These are phyloP conservation scores for Cataglyphis rosenhaueri DNA, from an alignment of 2,888 invertebrate species.

Conservation along the genomic window DNA sequence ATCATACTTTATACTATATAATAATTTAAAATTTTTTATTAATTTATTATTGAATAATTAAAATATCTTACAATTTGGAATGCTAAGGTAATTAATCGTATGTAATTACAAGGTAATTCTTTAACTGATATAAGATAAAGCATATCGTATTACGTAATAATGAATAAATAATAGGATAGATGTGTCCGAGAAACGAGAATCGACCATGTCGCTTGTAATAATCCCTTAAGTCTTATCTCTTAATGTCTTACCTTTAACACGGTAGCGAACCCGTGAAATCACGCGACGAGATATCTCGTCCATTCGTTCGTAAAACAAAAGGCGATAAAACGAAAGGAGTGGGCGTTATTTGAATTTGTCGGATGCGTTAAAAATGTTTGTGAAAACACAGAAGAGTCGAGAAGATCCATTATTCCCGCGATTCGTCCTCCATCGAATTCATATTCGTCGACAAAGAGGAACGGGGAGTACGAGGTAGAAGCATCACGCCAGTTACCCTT, in stretches of 20 bases:
- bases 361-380: constrained; percentile 21
- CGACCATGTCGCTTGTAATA: constrained; percentile 41
- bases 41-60: constrained; percentile 23
- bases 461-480: constrained; percentile 48
- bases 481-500: constrained; percentile 25
- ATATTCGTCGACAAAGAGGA: constrained; percentile 55
- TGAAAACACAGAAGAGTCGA: constrained; percentile 12
- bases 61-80: not conserved
- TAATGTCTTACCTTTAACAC: constrained; percentile 43
- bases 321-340: constrained; percentile 13
- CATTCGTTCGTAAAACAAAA: constrained; percentile 46
- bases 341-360: constrained; percentile 48
- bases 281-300: constrained; percentile 51
- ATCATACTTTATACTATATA: not conserved
- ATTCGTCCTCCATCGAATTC: constrained; percentile 35
- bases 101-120: not conserved
- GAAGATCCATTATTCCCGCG: constrained; percentile 59
- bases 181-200: constrained; percentile 7
- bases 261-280: constrained; percentile 35
- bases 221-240: constrained; percentile 48
- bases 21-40: constrained; percentile 4
- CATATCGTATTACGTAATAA: constrained; percentile 11
- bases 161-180: constrained; percentile 33
- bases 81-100: constrained; percentile 22
- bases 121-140: constrained; percentile 28